Percentiles rank a stretch among this genome's conserved stretches.
Evolutionary conservation across 2,113 vertebrate species (phyloP).

Genomic region (Pterocles burchelli): DNA sequence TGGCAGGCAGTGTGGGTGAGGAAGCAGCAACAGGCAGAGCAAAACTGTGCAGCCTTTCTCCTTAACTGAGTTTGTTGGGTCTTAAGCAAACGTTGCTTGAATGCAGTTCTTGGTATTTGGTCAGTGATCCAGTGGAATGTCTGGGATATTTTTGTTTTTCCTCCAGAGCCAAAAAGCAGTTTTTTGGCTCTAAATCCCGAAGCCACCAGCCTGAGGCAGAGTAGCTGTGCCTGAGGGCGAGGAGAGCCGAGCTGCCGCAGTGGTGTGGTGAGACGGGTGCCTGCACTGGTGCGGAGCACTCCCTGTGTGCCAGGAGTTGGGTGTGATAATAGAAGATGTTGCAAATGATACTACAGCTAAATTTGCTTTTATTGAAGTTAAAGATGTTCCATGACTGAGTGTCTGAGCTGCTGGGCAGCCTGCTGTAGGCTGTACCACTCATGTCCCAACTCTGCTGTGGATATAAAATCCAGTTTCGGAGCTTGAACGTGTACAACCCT

Average conservation of each 20-base stretch:
- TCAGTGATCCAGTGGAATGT: constrained; percentile 52
- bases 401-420: background rate
- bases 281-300: background rate
- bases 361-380: background rate
- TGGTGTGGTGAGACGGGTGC: background rate
- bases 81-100: background rate
- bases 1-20: background rate
- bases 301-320: background rate
- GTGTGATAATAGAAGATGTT: background rate
- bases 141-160: constrained; percentile 57
- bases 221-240: background rate
- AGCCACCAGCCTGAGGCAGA: background rate
- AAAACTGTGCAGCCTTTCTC: constrained; percentile 27
- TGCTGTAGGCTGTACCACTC: background rate
- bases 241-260: background rate
- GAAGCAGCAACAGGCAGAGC: background rate
- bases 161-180: background rate
- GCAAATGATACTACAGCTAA: background rate
- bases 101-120: constrained; percentile 15
- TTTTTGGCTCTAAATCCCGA: background rate
- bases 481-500: background rate
- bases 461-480: background rate
- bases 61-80: background rate
- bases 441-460: background rate
- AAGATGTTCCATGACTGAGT: background rate